Conservation (phyloP, 2,113 vertebrate genomes). For the Falcunculus frontatus region DNA sequence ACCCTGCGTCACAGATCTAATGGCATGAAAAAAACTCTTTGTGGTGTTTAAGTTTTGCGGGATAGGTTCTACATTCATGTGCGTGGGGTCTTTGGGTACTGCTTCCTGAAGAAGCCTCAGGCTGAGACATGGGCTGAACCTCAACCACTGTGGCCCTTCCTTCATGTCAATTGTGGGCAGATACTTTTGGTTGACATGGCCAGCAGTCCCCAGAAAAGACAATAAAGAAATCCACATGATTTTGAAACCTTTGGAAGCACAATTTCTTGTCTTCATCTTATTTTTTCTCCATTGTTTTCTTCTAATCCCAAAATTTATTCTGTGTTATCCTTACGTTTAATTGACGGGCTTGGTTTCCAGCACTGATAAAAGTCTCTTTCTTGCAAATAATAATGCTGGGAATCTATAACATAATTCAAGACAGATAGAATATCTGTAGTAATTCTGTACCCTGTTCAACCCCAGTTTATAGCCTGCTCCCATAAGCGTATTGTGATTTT, state of each 20-base stretch:
- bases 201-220: neutral
- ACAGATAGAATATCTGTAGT: neutral
- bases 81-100: neutral
- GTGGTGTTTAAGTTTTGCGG: neutral
- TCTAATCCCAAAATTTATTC: neutral
- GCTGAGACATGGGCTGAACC: neutral
- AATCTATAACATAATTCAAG: neutral
- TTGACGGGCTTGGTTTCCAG: neutral
- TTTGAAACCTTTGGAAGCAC: neutral
- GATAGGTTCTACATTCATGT: neutral
- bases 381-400: neutral
- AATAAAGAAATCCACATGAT: neutral
- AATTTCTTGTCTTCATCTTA: neutral
- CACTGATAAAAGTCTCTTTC: neutral
- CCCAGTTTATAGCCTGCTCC: neutral
- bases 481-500: neutral
- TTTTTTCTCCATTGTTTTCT: neutral
- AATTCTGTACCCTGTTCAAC: neutral
- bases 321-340: neutral
- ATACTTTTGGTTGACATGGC: neutral
- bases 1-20: neutral
- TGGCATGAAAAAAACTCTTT: neutral
- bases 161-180: rapidly evolving
- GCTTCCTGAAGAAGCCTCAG: neutral
- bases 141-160: neutral